Conservation (phyloP, 2,888 invertebrate species). For the Salpingus planirostris region DNA sequence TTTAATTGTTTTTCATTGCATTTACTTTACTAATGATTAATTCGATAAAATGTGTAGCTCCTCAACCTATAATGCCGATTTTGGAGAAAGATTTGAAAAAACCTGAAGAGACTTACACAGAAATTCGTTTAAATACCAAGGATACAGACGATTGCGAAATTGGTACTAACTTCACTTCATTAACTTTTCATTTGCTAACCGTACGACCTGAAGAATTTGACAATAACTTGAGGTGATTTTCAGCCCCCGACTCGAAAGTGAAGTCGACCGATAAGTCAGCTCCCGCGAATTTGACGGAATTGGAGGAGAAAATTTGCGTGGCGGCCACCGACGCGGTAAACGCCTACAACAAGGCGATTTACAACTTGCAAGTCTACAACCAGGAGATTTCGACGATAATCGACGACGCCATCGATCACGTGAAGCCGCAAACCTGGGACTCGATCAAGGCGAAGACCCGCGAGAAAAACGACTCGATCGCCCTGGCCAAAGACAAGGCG, state of each 20-base stretch:
- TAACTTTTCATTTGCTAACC: slow-evolving; percentile 1
- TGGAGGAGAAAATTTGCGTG: slow-evolving; percentile 49
- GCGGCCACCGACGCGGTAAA: slow-evolving; percentile 56
- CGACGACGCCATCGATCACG: slow-evolving; percentile 52
- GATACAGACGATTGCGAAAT: slow-evolving; percentile 22
- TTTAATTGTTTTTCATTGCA: too few relatives aligned
- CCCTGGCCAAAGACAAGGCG: slow-evolving; percentile 51
- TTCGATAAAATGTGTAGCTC: too few relatives aligned
- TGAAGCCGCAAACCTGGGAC: slow-evolving; percentile 49
- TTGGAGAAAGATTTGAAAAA: slow-evolving; percentile 18
- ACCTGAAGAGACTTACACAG: slow-evolving; percentile 30
- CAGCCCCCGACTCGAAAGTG: not conserved
- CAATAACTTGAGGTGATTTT: too few relatives aligned
- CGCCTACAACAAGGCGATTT: slow-evolving; percentile 56
- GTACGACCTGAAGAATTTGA: too few relatives aligned
- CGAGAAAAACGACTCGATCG: slow-evolving; percentile 47
- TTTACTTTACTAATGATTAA: too few relatives aligned
- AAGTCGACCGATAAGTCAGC: slow-evolving; percentile 18
- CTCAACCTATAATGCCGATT: slow-evolving; percentile 23
- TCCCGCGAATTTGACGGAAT: slow-evolving; percentile 43
- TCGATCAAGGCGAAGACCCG: slow-evolving; percentile 50
- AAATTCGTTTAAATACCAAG: slow-evolving; percentile 42
- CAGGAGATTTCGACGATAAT: slow-evolving; percentile 48
- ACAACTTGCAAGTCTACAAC: slow-evolving; percentile 50
- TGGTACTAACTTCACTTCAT: slow-evolving; percentile 19